Conservation (phyloP, 2,888 invertebrate genomes). For the Epirrhoe tristata region DNA sequence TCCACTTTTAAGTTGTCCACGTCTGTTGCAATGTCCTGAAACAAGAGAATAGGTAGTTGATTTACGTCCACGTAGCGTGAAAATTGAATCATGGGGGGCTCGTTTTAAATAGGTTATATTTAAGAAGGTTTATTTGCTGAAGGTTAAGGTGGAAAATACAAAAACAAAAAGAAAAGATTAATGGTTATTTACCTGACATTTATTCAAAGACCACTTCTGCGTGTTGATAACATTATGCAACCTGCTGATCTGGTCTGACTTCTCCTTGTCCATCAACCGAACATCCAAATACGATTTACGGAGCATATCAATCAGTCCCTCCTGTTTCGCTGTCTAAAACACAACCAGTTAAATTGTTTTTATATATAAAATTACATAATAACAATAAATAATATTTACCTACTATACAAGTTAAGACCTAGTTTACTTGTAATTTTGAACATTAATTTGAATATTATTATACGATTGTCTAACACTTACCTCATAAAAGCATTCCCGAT, state of each 20-base stretch:
- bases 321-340: constrained; percentile 73
- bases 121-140: too few relatives aligned
- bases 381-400: too few relatives aligned
- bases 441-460: too few relatives aligned
- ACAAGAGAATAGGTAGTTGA: background rate
- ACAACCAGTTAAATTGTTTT: constrained; percentile 4
- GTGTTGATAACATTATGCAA: constrained; percentile 59
- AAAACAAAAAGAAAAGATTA: too few relatives aligned
- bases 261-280: constrained; percentile 62
- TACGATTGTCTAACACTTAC: constrained; percentile 52
- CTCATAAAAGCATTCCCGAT: constrained; percentile 78
- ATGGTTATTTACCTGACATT: constrained; percentile 59
- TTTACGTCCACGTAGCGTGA: too few relatives aligned
- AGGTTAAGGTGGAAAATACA: too few relatives aligned
- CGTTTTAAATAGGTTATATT: too few relatives aligned
- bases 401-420: too few relatives aligned
- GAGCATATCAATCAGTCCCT: constrained; percentile 69
- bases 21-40: constrained; percentile 72
- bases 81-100: too few relatives aligned
- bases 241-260: constrained; percentile 57
- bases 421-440: too few relatives aligned
- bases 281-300: constrained; percentile 68
- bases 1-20: constrained; percentile 74
- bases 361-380: background rate
- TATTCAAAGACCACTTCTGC: constrained; percentile 64